Conservation (phyloP, 1,140 invertebrate species). For the Trinorchestia longiramus region DNA sequence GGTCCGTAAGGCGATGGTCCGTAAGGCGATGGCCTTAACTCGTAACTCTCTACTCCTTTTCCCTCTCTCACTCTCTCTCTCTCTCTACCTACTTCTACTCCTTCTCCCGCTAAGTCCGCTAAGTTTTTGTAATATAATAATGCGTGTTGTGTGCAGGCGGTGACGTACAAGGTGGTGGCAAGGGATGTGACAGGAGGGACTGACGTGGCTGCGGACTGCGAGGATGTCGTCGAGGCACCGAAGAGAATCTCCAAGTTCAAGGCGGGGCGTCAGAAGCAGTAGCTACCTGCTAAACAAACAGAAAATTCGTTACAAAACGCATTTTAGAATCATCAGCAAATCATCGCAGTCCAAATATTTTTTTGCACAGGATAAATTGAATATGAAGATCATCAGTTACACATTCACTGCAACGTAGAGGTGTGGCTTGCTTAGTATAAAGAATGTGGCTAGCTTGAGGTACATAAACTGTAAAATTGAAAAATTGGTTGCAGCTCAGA, state of each 20-base stretch:
- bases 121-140: not conserved
- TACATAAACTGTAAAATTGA: not conserved
- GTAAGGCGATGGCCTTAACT: too few species aligned
- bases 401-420: not conserved
- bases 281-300: not conserved
- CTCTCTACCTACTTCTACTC: not conserved
- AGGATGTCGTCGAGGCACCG: not conserved
- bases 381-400: not conserved
- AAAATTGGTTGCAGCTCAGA: not conserved
- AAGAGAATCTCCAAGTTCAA: constrained; percentile 52
- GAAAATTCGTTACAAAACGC: not conserved
- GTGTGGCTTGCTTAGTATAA: not conserved
- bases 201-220: not conserved
- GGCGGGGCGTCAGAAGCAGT: not conserved
- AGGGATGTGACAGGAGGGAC: not conserved
- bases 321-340: not conserved
- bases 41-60: too few species aligned
- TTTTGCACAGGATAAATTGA: not conserved
- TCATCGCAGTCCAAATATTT: not conserved
- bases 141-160: not conserved
- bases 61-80: too few species aligned
- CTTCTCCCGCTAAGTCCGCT: not conserved
- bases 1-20: too few species aligned
- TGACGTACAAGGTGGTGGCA: not conserved
- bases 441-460: not conserved